phyloP scores from a whole-genome alignment of 2,797 vertebrate genomes.

The Epinephelus malabaricus region DNA sequence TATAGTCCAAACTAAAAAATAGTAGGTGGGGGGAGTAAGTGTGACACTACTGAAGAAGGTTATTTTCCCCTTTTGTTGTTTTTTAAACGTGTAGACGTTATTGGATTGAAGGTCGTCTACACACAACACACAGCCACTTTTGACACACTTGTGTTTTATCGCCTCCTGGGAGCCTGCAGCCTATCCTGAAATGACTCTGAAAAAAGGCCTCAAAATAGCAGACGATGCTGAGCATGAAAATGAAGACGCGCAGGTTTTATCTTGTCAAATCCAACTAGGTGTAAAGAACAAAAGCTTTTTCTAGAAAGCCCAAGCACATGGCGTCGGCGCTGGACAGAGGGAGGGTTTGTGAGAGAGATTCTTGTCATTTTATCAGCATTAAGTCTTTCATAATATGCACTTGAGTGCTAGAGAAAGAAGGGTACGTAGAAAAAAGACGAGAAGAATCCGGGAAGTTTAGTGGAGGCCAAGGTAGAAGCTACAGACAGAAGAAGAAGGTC shows the following conservation, averaged over 20 bases:
- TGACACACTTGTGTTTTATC: slow-evolving; percentile 23
- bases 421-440: neutral
- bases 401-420: neutral
- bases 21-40: neutral
- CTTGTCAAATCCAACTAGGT: neutral
- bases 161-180: neutral
- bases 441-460: neutral
- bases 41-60: slow-evolving; percentile 2
- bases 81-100: neutral
- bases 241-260: neutral
- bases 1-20: neutral
- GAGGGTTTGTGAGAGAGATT: slow-evolving; percentile 1
- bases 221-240: neutral
- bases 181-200: slow-evolving; percentile 12
- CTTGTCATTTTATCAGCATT: neutral
- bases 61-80: neutral
- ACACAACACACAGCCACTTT: neutral
- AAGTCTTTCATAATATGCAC: neutral
- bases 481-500: slow-evolving; percentile 2
- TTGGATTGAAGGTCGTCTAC: slow-evolving; percentile 6
- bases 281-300: neutral
- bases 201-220: slow-evolving; percentile 9
- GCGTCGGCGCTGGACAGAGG: neutral
- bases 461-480: neutral
- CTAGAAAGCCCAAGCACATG: neutral